These are phyloP conservation scores for Heloderma charlesbogerti DNA, from an alignment of 2,113 vertebrate species.

Conservation along the genomic window DNA sequence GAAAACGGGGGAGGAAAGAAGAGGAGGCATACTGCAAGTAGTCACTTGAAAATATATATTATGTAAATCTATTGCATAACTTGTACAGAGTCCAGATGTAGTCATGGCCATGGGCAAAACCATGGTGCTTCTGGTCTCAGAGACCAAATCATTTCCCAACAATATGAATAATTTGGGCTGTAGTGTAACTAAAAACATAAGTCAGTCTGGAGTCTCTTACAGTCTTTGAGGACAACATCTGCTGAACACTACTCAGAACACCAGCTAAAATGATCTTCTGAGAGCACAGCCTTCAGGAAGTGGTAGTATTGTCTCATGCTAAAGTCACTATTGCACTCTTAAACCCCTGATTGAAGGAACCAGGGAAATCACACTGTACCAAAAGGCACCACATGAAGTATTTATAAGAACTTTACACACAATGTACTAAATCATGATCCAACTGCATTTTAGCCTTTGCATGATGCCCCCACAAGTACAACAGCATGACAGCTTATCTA, in stretches of 20 bases:
- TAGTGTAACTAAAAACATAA: neutral
- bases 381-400: too few relatives aligned
- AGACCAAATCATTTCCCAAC: neutral
- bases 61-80: conserved; percentile 26
- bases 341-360: too few relatives aligned
- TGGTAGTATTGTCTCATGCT: neutral
- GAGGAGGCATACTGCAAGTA: neutral
- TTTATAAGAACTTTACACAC: too few relatives aligned
- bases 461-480: too few relatives aligned
- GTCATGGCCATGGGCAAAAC: neutral
- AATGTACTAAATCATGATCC: too few relatives aligned
- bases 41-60: neutral
- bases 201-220: too few relatives aligned
- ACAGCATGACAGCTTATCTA: too few relatives aligned
- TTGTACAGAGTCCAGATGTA: neutral
- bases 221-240: neutral
- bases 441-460: too few relatives aligned
- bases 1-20: neutral
- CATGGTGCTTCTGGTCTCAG: neutral
- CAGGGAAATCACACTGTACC: too few relatives aligned
- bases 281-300: neutral
- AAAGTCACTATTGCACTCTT: too few relatives aligned
- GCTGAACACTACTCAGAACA: neutral
- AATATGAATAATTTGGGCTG: neutral
- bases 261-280: neutral